Base-by-base conservation (phyloP, 2,797 vertebrate species). In the Phoeniculus purpureus region DNA sequence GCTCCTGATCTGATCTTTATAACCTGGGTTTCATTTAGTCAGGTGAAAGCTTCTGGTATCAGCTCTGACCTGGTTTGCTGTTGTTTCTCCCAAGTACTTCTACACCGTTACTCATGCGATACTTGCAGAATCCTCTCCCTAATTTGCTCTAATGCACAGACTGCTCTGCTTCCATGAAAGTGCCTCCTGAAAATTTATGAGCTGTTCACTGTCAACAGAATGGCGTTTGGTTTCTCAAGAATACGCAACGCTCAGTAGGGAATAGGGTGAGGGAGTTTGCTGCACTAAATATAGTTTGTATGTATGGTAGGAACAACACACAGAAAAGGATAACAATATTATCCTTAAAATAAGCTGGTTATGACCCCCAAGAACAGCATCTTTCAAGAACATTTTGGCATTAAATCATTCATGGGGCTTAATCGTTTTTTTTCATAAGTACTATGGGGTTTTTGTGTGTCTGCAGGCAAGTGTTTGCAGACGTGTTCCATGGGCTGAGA, bases 151-250 rank as follows among this genome's bases (percentile, higher is more conserved):
- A 92, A 89, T 62, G 87, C 62, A 81, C 31, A 71, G 61, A 34
- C 43, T 86, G 60, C 50, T 81, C 64, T 34, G n/a, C 2, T 14
- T 85, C 54, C 51, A 26, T 37, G 55, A 40, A 90, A 88, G 64
- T 16, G 65, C 75, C 75, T 96, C 75, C 78, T 92, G 89, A 86
- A 95, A 95, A 95, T 86, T 79, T 93, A 95, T 84, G 82, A 94
- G 89, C 58, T 87, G 43, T 22, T 91, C 66, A 48, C 74, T 89
- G 82, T 79, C 85, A 91, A 64, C 17, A 8, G 51, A 64, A 81
- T 55, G 70, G 60, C 0, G 0, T 87, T 80, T 58, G 67, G 60
- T 89, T 95, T 73, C 85, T 91, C 67, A 58, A 60, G 82, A 90
- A 89, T 79, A 89, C 25, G 50, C 67, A 78, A 10, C 27, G n/a